Evolutionary conservation across 2,888 invertebrate species (phyloP).

Genomic region (Allophyes oxyacanthae): DNA sequence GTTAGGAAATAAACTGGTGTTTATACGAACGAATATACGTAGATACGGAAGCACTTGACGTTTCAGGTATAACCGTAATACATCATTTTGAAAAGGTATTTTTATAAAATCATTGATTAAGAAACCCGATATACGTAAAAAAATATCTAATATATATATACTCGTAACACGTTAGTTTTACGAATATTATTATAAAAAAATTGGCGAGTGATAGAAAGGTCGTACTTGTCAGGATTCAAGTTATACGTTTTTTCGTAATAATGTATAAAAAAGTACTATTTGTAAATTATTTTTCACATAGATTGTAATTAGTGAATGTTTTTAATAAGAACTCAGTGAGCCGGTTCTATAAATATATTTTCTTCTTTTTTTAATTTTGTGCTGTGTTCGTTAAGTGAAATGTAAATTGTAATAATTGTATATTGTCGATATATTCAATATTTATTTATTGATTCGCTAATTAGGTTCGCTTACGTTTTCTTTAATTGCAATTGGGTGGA

Average conservation of each 20-base stretch:
- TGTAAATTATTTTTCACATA: constrained; percentile 87
- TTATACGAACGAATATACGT: constrained; percentile 62
- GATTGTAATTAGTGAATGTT: constrained; percentile 84
- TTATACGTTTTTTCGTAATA: constrained; percentile 85
- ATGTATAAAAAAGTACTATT: constrained; percentile 79
- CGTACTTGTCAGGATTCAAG: constrained; percentile 82
- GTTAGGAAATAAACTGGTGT: constrained; percentile 85
- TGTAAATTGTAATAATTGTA: constrained; percentile 89
- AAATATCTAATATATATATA: constrained; percentile 84
- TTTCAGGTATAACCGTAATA: constrained; percentile 61
- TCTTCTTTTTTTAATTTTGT: constrained; percentile 76
- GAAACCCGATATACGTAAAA: constrained; percentile 88
- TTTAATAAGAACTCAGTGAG: constrained; percentile 81
- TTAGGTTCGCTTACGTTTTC: constrained; percentile 78
- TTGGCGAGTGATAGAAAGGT: constrained; percentile 72
- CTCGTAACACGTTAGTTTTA: constrained; percentile 84
- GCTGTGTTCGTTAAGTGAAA: constrained; percentile 88
- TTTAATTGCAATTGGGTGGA: constrained; percentile 74
- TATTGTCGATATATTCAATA: constrained; percentile 87
- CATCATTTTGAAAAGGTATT: constrained; percentile 82
- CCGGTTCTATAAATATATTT: constrained; percentile 78
- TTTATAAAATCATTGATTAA: constrained; percentile 88
- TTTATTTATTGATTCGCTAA: constrained; percentile 88
- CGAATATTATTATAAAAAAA: constrained; percentile 74
- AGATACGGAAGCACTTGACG: constrained; percentile 61